These are phyloP conservation scores for Heliangelus exortis DNA, from an alignment of 2,797 vertebrate species.

Conservation along the genomic window DNA sequence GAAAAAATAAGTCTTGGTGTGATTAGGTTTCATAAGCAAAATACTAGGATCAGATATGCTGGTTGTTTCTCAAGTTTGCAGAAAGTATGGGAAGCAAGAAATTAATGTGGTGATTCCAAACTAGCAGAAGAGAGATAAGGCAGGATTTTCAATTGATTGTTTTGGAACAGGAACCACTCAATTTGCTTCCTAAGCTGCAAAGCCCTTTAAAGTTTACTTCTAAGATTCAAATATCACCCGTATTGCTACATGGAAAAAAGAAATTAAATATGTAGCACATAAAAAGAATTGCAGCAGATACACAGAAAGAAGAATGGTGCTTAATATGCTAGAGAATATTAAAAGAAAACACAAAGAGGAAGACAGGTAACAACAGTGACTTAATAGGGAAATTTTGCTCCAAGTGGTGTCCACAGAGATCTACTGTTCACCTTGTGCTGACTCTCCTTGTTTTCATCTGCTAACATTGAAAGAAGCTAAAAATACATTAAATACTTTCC, in stretches of 20 bases:
- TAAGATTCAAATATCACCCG: neutral
- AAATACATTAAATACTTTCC: conserved; percentile 37
- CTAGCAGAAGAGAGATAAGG: neutral
- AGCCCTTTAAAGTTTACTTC: neutral
- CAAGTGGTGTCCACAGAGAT: conserved; percentile 15
- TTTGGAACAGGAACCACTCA: neutral
- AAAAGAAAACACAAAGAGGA: neutral
- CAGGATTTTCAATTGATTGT: neutral
- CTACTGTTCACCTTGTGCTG: neutral
- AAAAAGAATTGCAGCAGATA: neutral
- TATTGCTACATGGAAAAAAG: neutral
- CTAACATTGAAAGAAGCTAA: conserved; percentile 37
- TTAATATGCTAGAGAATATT: neutral
- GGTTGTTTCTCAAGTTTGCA: neutral
- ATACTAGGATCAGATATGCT: neutral
- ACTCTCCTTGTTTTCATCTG: conserved; percentile 32
- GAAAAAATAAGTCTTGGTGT: neutral
- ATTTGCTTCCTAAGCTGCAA: neutral
- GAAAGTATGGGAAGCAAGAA: neutral
- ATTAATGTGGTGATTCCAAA: neutral
- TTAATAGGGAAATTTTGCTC: neutral
- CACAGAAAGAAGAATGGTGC: neutral
- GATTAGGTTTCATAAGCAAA: neutral
- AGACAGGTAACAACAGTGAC: neutral
- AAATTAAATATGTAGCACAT: neutral